Evolutionary conservation across 2,113 vertebrate species (phyloP).

Genomic region (Balaenoptera acutorostrata): DNA sequence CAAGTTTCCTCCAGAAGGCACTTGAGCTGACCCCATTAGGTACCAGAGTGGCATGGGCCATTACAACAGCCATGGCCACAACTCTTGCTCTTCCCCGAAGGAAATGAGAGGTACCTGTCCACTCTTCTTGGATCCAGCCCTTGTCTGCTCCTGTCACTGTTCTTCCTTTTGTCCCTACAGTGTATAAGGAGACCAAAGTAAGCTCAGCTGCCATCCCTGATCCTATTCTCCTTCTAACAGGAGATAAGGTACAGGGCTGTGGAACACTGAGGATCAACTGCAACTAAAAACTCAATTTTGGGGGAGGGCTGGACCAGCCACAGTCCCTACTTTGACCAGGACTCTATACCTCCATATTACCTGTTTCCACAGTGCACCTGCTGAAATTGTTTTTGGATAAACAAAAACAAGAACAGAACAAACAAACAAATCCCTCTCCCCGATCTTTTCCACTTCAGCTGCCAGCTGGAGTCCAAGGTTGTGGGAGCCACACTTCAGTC

Average conservation of each 20-base stretch:
- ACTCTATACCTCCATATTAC: constrained; percentile 14
- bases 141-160: neutral
- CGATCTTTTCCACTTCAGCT: constrained; percentile 56
- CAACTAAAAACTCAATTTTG: constrained; percentile 24
- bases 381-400: constrained; percentile 61
- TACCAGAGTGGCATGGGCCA: neutral
- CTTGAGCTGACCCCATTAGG: constrained; percentile 57
- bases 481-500: constrained; percentile 62
- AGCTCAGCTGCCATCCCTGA: constrained; percentile 37
- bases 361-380: constrained; percentile 53
- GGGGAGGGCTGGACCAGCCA: neutral
- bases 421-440: constrained; percentile 48
- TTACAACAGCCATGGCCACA: neutral
- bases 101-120: neutral
- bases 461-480: constrained; percentile 60
- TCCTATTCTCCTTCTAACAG: constrained; percentile 27
- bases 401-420: constrained; percentile 64
- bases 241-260: constrained; percentile 23
- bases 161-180: constrained; percentile 43
- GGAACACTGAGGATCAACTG: constrained; percentile 19
- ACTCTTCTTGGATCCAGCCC: constrained; percentile 29
- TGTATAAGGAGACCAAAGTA: constrained; percentile 26
- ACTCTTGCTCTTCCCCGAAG: constrained; percentile 4
- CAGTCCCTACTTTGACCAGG: constrained; percentile 16
- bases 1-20: constrained; percentile 70